Evolutionary conservation across 2,888 invertebrate species (phyloP), one percentile per base, ranked within the genome.

Genomic region (Drosophila niveifrons): DNA sequence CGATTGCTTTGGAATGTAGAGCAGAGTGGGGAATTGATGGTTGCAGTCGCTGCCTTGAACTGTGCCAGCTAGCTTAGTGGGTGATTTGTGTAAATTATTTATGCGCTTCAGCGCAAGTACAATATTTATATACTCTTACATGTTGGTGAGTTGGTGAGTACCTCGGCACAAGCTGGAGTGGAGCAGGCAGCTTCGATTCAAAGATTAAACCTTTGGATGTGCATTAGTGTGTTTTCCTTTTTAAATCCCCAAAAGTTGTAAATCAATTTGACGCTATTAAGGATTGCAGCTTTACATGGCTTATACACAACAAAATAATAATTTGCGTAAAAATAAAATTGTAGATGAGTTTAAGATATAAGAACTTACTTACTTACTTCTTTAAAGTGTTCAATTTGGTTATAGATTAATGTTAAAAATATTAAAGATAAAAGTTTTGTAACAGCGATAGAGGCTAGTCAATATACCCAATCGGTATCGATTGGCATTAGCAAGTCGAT

Each of bases 71-170:
- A 39, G 66, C 78, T 75, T 75, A 78, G 73, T 41, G 61, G 57
- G 53, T 61, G 74, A 72, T 69, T 78, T 76, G 75, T 66, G 62
- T 63, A 59, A 67, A 77, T 75, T 64, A 77, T 67, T 57, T 57
- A 61, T 48, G 55, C 39, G 18, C 34, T 43, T 61, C 51, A 47
- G 29, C 8, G 18, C 15, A 36, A 48, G 44, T 36, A 13, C 4
- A 53, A 52, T 57, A 44, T 48, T 57, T 53, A 72, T 53, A 13
- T 39, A 13, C 31, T 1, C 31, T 1, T 31, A 11, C n/a, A 36
- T 36, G n/a, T n/a, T 36, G 36, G n/a, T 2, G 36, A 36, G 34
- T 3, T 23, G 34, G 11, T 1, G 10, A 31, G 31, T 31, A 4
- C n/a, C 2, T 4, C 36, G n/a, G 36, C 3, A n/a, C n/a, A 36